Conservation (phyloP, 2,888 invertebrate genomes). For the Cordilura impudica region DNA sequence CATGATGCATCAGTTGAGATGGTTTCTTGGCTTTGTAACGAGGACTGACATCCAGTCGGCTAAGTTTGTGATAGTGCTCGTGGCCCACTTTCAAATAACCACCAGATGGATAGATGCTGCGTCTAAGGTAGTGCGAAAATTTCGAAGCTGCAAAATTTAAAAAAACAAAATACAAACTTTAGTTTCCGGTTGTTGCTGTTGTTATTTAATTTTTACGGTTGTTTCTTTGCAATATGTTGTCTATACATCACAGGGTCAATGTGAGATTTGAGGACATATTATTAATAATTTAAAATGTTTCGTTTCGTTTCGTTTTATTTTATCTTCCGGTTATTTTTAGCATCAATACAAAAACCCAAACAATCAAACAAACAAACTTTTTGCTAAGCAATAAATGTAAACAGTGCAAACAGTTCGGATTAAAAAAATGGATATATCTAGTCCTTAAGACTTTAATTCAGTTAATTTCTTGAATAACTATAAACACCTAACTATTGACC, state of each 20-base stretch:
- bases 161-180: neutral
- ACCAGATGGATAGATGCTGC: constrained; percentile 72
- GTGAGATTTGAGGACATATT: constrained; percentile 58
- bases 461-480: neutral
- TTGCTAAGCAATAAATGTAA: constrained; percentile 8
- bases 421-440: neutral
- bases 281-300: constrained; percentile 35
- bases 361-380: constrained; percentile 19
- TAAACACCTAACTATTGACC: no score
- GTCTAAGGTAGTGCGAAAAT: constrained; percentile 68
- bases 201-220: constrained; percentile 27
- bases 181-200: constrained; percentile 21
- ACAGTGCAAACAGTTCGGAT: constrained; percentile 1
- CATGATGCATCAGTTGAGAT: constrained; percentile 66
- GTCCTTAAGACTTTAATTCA: no score
- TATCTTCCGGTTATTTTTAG: constrained; percentile 51
- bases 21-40: constrained; percentile 73
- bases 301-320: no score
- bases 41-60: constrained; percentile 69
- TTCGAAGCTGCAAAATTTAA: constrained; percentile 68
- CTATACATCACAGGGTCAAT: constrained; percentile 47
- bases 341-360: constrained; percentile 22
- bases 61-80: constrained; percentile 70
- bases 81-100: constrained; percentile 74
- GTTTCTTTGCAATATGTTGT: constrained; percentile 16